A percentile compares a stretch with the other conserved stretches of the same genome.
phyloP scores from a whole-genome alignment of 2,797 vertebrate species.

The Catostomus latipinnis region DNA sequence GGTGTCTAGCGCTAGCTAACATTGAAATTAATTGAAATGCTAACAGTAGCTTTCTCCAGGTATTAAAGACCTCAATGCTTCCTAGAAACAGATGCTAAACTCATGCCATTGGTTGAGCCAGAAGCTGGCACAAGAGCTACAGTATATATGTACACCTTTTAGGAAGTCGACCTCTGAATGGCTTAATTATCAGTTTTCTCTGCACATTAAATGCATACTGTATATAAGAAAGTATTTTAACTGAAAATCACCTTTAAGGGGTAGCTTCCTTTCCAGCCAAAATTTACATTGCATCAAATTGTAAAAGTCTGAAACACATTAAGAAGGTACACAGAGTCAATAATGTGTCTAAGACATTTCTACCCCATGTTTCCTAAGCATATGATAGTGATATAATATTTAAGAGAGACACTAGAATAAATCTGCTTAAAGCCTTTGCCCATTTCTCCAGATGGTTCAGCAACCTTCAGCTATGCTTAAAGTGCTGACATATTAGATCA shows the following conservation, averaged over 20 bases:
- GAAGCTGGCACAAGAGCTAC: neutral
- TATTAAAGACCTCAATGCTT: too few relatives aligned
- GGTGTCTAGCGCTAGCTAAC: too few relatives aligned
- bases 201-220: too few relatives aligned
- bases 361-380: constrained; percentile 50
- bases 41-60: too few relatives aligned
- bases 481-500: constrained; percentile 54
- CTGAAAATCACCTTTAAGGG: neutral
- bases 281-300: constrained; percentile 9
- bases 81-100: too few relatives aligned
- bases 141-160: too few relatives aligned
- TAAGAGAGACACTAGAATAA: constrained; percentile 62
- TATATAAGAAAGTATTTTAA: neutral
- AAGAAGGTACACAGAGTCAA: constrained; percentile 49
- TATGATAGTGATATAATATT: constrained; percentile 67
- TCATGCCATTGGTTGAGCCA: neutral
- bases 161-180: neutral
- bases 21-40: too few relatives aligned
- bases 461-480: constrained; percentile 43
- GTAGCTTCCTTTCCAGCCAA: constrained; percentile 15
- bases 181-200: neutral
- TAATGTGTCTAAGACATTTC: constrained; percentile 50
- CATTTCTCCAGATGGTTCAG: constrained; percentile 48
- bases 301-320: constrained; percentile 5
- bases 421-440: constrained; percentile 59